Evolutionary conservation across 2,113 vertebrate species (phyloP), one percentile per base, ranked within the genome.

Genomic region (Saimiri boliviensis): DNA sequence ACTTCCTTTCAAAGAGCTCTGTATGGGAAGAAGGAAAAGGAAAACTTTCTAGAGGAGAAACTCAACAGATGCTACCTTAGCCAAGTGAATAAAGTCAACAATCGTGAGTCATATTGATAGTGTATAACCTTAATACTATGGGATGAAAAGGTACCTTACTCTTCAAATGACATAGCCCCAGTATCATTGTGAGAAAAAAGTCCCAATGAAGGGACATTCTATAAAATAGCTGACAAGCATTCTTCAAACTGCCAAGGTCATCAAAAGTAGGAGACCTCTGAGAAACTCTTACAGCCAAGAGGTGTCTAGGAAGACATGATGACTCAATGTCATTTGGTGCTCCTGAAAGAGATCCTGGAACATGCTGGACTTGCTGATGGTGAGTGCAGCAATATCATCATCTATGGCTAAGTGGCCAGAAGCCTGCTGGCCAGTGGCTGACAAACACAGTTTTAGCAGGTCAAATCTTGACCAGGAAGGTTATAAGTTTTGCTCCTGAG

Each of bases 331-430:
- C 58, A 95, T 47, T 40, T 42, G 27, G 32, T 52, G n/a, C 49
- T 74, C 21, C 5, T 37, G 63, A 37, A 30, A 20, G 19, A 21
- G 63, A 76, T 91, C 52, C 47, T 77, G 13, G 35, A 79, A 99
- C 99, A 99, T 99, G 98, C 99, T 99, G 86, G 99, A 99, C 98
- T 99, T 99, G 98, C 99, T 99, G 99, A 99, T 99, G 97, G 99
- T 99, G 86, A 99, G 99, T 97, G 99, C 99, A 63, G 99, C 99
- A 97, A 99, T 99, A 99, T 99, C 99, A 73, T 99, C 99, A 98
- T 99, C 99, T 99, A 99, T 99, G 99, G 98, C 99, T 21, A 19
- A 3, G 58, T 30, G 23, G 45, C 56, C 47, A 84, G 90, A 35
- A 42, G 91, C 47, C 45, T 63, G 85, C 49, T 74, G 32, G 8